phyloP scores from a whole-genome alignment of 2,113 vertebrate species.

The Platichthys stellatus region DNA sequence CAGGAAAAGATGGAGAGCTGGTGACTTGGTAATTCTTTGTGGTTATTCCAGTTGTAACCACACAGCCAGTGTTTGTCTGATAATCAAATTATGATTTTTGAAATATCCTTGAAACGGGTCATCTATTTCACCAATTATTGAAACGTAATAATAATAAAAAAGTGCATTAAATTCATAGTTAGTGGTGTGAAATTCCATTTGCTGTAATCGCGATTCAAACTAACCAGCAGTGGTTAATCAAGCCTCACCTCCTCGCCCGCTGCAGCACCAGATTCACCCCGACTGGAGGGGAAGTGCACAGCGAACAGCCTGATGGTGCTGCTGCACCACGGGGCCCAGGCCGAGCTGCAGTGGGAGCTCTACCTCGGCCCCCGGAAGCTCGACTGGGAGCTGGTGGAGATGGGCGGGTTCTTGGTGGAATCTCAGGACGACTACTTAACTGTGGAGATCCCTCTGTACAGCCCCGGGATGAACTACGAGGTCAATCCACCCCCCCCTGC shows the following conservation, averaged over 20 bases:
- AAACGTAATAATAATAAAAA: no score
- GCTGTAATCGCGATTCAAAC: no score
- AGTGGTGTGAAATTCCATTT: no score
- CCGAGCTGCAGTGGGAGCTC: conserved; percentile 59
- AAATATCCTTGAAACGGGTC: no score
- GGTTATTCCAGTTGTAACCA: no score
- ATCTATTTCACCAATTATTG: no score
- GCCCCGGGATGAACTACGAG: conserved; percentile 55
- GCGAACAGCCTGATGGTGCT: conserved; percentile 57
- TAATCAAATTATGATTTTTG: no score
- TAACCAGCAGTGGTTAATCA: background rate
- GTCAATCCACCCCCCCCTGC: conserved; percentile 27
- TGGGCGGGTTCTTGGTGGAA: conserved; percentile 54
- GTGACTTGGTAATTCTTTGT: no score
- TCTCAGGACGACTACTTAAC: conserved; percentile 48
- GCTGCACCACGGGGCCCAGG: conserved; percentile 54
- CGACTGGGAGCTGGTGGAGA: conserved; percentile 66
- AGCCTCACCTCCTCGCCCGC: background rate
- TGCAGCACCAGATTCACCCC: conserved; percentile 25
- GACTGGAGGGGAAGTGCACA: conserved; percentile 61
- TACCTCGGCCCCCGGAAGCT: conserved; percentile 52
- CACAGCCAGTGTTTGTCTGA: no score
- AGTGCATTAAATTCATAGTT: no score
- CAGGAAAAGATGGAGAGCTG: no score
- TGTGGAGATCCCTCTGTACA: conserved; percentile 58